Percentiles rank a stretch among this genome's conserved stretches.
phyloP scores from a whole-genome alignment of 2,888 invertebrate species.

The Microctonus hyperodae region DNA sequence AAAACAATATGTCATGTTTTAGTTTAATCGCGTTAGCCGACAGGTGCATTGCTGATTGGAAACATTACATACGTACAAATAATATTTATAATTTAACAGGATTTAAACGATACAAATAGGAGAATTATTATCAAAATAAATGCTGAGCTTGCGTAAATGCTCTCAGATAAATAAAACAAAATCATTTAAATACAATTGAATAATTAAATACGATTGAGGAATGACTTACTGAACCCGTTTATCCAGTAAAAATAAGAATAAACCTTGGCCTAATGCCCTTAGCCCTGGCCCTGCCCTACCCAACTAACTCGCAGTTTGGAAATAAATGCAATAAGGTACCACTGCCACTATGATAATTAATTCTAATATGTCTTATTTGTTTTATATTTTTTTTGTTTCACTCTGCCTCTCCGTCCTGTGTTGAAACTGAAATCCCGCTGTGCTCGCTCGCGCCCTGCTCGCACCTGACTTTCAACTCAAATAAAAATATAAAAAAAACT shows the following conservation, averaged over 20 bases:
- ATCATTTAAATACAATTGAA: constrained; percentile 5
- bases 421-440: constrained; percentile 55
- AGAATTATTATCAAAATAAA: constrained; percentile 10
- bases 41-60: constrained; percentile 57
- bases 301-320: constrained; percentile 40
- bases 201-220: background rate
- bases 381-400: constrained; percentile 58
- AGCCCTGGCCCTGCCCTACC: constrained; percentile 35
- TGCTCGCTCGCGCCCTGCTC: constrained; percentile 44
- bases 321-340: constrained; percentile 10
- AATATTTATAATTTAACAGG: background rate
- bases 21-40: constrained; percentile 44
- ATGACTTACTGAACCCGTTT: constrained; percentile 7
- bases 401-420: constrained; percentile 55
- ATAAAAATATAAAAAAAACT: constrained; percentile 34
- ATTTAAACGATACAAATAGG: constrained; percentile 51
- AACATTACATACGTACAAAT: constrained; percentile 46
- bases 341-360: constrained; percentile 44
- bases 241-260: constrained; percentile 26
- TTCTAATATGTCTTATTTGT: constrained; percentile 47
- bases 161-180: constrained; percentile 3
- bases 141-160: constrained; percentile 23
- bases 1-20: constrained; percentile 1
- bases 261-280: constrained; percentile 16
- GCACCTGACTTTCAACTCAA: constrained; percentile 29